Evolutionary conservation across 2,888 invertebrate species (phyloP).

Genomic region (Baccha elongata): DNA sequence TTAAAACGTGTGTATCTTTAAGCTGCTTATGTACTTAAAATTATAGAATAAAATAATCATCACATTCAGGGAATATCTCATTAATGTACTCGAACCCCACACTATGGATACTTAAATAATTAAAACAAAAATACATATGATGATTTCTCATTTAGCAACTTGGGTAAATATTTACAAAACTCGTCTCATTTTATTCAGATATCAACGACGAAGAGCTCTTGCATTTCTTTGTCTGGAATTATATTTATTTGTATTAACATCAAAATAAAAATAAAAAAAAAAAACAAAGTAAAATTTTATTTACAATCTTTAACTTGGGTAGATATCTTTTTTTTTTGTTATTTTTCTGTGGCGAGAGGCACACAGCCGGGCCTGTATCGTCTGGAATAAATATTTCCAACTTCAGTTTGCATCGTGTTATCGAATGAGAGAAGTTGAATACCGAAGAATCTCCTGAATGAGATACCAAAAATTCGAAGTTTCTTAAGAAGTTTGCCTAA

Average conservation of each 20-base stretch:
- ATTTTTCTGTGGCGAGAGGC: neutral
- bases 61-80: constrained; percentile 14
- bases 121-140: constrained; percentile 35
- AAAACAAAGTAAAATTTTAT: constrained; percentile 47
- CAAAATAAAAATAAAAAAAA: constrained; percentile 15
- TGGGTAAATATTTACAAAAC: constrained; percentile 48
- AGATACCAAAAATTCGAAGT: constrained; percentile 38
- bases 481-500: constrained; percentile 2
- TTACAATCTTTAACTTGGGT: constrained; percentile 62
- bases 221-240: constrained; percentile 15
- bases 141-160: constrained; percentile 34
- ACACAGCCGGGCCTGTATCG: constrained; percentile 35
- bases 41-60: constrained; percentile 17
- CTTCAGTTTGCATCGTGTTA: constrained; percentile 47
- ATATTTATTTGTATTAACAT: constrained; percentile 1
- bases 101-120: neutral
- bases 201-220: constrained; percentile 10
- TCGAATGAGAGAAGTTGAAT: constrained; percentile 59
- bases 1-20: neutral
- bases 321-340: constrained; percentile 18
- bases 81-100: neutral
- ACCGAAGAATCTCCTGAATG: constrained; percentile 28
- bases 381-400: constrained; percentile 41
- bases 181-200: constrained; percentile 42
- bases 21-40: neutral